A percentile compares a stretch with the other conserved stretches of the same genome.
These are phyloP conservation scores for Pachyramphus minor DNA, from an alignment of 2,113 vertebrate genomes.

Conservation along the genomic window DNA sequence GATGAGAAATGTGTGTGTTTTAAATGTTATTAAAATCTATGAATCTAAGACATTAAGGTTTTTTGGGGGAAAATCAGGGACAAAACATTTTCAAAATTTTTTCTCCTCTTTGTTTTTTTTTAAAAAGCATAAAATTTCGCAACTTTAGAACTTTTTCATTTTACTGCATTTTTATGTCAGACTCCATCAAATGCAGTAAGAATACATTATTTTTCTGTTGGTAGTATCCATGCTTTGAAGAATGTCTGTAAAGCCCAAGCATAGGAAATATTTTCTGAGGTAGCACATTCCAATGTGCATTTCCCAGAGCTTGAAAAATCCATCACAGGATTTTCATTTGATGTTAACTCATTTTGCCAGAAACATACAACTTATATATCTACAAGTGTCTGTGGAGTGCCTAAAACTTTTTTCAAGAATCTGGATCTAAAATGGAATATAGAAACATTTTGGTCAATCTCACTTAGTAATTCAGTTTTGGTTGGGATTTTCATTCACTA, in stretches of 20 bases:
- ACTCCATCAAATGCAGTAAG: not conserved
- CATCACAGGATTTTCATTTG: not conserved
- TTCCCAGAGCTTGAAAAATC: not conserved
- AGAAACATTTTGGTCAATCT: not conserved
- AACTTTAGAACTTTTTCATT: not conserved
- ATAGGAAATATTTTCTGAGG: not conserved
- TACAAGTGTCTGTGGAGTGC: not conserved
- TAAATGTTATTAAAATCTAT: not conserved
- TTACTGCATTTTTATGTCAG: not conserved
- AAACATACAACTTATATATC: not conserved
- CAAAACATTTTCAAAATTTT: rapidly evolving
- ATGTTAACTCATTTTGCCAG: not conserved
- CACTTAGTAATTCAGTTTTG: not conserved
- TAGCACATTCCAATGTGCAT: not conserved
- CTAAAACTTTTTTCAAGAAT: not conserved
- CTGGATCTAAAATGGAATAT: not conserved
- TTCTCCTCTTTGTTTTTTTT: not conserved
- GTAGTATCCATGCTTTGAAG: not conserved
- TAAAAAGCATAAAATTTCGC: not conserved
- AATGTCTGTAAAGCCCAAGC: not conserved
- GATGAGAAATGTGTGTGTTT: not conserved
- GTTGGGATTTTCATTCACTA: not conserved
- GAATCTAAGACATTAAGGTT: not conserved
- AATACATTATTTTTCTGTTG: not conserved
- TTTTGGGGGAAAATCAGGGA: not conserved